Base-by-base conservation (phyloP, 2,888 invertebrate genomes). In the Lagria hirta region DNA sequence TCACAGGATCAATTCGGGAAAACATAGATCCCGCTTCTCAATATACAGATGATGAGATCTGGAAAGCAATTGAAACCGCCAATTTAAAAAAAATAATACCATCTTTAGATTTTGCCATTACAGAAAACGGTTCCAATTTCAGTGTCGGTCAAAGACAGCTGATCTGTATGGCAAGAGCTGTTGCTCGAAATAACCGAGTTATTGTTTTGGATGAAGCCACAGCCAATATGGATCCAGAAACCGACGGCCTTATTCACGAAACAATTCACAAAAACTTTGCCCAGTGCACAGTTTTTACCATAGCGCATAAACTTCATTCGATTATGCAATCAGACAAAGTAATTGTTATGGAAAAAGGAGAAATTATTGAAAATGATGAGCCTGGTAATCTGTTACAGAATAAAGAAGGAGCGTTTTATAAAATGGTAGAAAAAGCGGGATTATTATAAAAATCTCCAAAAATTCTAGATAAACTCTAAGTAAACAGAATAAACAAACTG, bases 361-460 rank as follows among this genome's bases (percentile, higher is more conserved):
- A 54, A 37, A 49, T 65, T 8, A 48, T 57, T 6, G 64, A 65
- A 41, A 62, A 51, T 40, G 64, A 55, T 28, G 52, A 55, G 32
- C 65, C 65, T 0, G 22, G 20, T 3, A 47, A 14, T 55, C 65
- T 64, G 8, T 62, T 87, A 33, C 74, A 78, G 11, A 75, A 79
- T 55, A 70, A 74, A 51, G 72, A 71, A 2, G 82, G 84, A 1
- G 74, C 78, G 40, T 80, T 88, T 60, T 80, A 81, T 50, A 70
- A 77, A 7, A 70, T 88, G 57, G 83, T 87, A 1, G 77, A 83
- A 24, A 82, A 86, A 60, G 83, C 83, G 0, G 86, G 86, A 6
- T 82, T 80, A 58, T 79, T 37, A 4, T n/a, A n/a, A 28, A 47
- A 2, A 26, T 3, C n/a, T 11, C 3, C 26, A 3, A 4, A 8